These are phyloP conservation scores for Bombus waltoni DNA, from an alignment of 1,140 invertebrate genomes.

Conservation along the genomic window DNA sequence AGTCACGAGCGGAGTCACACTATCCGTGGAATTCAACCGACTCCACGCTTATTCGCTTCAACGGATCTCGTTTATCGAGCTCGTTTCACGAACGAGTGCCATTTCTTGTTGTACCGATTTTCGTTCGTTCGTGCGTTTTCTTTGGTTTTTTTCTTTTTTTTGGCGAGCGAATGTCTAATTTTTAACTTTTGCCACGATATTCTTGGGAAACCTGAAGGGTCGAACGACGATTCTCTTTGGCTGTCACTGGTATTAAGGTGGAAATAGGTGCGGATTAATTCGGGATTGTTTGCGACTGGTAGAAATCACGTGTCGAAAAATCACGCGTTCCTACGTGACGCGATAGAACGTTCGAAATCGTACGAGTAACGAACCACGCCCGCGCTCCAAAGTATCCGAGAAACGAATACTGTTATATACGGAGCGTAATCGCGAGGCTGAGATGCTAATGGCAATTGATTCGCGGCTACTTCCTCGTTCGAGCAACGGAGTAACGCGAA, in stretches of 20 bases:
- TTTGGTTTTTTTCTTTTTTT: neutral
- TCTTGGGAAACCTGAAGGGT: neutral
- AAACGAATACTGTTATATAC: neutral
- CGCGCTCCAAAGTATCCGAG: neutral
- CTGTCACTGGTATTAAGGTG: too few relatives aligned
- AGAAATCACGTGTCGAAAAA: neutral
- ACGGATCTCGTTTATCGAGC: conserved; percentile 2
- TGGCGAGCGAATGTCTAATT: too few relatives aligned
- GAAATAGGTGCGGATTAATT: too few relatives aligned
- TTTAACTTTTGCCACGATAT: neutral
- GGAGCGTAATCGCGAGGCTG: neutral
- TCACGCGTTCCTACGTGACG: neutral
- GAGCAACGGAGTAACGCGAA: neutral
- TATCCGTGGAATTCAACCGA: conserved; percentile 31
- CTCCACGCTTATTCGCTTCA: neutral
- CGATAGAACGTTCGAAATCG: neutral
- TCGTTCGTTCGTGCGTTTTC: neutral
- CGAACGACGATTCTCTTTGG: neutral
- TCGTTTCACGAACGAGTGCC: neutral
- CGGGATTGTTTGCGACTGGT: too few relatives aligned
- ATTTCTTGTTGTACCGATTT: too few relatives aligned
- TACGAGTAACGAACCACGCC: neutral
- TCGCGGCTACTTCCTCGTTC: conserved; percentile 5
- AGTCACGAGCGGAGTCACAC: conserved; percentile 47
- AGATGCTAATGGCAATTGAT: conserved; percentile 9